Base-by-base conservation (phyloP, 2,797 vertebrate species). In the Melanotaenia boesemani region DNA sequence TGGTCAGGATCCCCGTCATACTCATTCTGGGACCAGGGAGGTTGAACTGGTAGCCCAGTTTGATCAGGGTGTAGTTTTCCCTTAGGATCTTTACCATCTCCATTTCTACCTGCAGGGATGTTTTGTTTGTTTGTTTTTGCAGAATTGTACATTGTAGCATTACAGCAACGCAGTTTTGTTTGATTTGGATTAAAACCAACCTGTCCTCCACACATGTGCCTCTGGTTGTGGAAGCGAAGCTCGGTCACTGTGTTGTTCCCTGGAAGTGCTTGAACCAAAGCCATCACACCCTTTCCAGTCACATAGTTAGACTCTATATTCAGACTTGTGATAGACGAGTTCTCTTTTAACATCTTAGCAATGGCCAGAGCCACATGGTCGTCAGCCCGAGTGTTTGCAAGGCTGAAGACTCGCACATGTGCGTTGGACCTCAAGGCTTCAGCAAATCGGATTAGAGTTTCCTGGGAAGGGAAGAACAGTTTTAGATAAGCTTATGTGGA, bases 261-360 rank as follows among this genome's bases (percentile, higher is more conserved):
- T 69, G 96, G 95, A 76, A 99, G 91, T 1, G 97, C 97, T 77
- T 97, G 92, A 87, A 97, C 96, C 88, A 99, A 89, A 11, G 97
- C 97, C 92, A 98, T 90, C 77, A 99, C 95, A 0, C 98, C 98
- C 82, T 96, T 97, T 16, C 98, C 97, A 2, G 95, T 98, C 85
- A 99, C 94, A 80, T 96, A 99, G 94, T 99, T 99, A 75, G 98
- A 98, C 88, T 99, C 98, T 39, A 98, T 94, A 76, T 99, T 99
- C 74, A 99, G 81, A 58, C 88, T 97, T 55, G 86, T 93, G 84
- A 99, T 96, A 84, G 95, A 93, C 20, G 85, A 73, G 88, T 99
- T 99, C 85, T 95, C 95, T 36, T 86, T 92, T 67, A 99, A 89
- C 96, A 96, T 97, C 24, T 96, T 97, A 1, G 96, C 96, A 3